Base-by-base conservation (phyloP, 2,113 vertebrate genomes). In the Catagonus wagneri region DNA sequence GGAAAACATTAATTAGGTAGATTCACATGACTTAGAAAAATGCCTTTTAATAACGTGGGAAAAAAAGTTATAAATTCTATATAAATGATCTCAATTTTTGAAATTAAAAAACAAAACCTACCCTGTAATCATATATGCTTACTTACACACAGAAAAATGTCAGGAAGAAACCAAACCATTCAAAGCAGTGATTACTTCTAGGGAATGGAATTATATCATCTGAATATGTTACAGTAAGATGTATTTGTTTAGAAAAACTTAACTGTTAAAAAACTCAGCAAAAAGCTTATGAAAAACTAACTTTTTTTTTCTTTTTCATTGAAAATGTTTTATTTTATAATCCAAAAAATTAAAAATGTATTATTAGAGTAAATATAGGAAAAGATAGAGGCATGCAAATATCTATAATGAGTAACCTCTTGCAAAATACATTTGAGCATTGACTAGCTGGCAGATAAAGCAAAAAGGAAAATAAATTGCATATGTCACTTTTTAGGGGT, bases 241-340 rank as follows among this genome's bases (percentile, higher is more conserved):
- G 10, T 23, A 72, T 50, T 69, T 63, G 52, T 60, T 69, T 76
- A 83, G 75, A 87, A 91, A 83, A 8, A 74, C 78, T 78, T 83
- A 36, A 16, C 23, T 60, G 2, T 52, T 65, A 13, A 50, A 75
- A 86, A 90, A 72, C 25, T 93, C 14, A 15, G 22, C 13, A 75
- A 94, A 88, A 83, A 80, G n/a, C 27, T 90, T 52, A 75, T 29
- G 12, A 88, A 84, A 95, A 80, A 56, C n/a, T n/a, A n/a, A n/a
- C n/a, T n/a, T n/a, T n/a, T n/a, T n/a, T n/a, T n/a, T 58, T 79
- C 61, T 76, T 89, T 79, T 79, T 90, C 71, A 86, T 12, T 66
- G 16, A 63, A 85, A 88, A 91, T n/a, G 15, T 50, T 27, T 36
- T 92, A 20, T 68, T 87, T 83, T 74, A 80, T 52, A 63, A 93